Evolutionary conservation across 1,140 invertebrate genomes (phyloP).

Genomic region (Octopus bimaculoides): DNA sequence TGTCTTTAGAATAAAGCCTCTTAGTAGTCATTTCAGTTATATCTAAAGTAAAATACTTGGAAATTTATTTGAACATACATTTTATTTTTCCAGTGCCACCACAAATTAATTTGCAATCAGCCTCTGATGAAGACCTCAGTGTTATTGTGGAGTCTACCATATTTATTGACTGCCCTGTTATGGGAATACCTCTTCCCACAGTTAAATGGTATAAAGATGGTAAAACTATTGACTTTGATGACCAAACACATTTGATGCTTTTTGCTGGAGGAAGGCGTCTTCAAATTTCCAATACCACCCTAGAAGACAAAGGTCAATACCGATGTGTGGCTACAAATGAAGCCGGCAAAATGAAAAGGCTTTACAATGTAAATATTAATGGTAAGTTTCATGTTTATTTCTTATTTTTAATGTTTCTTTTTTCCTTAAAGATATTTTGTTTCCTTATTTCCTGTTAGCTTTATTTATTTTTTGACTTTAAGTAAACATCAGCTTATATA

Average conservation of each 20-base stretch:
- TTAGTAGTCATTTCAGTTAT: too few relatives aligned
- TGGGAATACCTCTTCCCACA: constrained; percentile 54
- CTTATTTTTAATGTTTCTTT: too few relatives aligned
- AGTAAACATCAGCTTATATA: too few relatives aligned
- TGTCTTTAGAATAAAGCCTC: too few relatives aligned
- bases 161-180: constrained; percentile 56
- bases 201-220: constrained; percentile 51
- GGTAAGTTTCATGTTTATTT: constrained; percentile 33
- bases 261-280: constrained; percentile 42
- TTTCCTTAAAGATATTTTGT: too few relatives aligned
- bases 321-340: constrained; percentile 61
- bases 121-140: constrained; percentile 35
- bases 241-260: constrained; percentile 34
- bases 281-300: constrained; percentile 37
- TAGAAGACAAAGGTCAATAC: constrained; percentile 56
- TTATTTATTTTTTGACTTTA: too few relatives aligned
- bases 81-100: constrained; percentile 40
- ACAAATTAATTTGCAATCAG: constrained; percentile 27
- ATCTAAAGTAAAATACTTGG: too few relatives aligned
- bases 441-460: too few relatives aligned
- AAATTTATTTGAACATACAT: too few relatives aligned
- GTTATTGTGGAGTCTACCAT: constrained; percentile 42
- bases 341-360: constrained; percentile 40
- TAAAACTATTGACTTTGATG: constrained; percentile 30
- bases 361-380: constrained; percentile 47